phyloP scores from a whole-genome alignment of 2,888 invertebrate species.

The Pollenia griseotomentosa region DNA sequence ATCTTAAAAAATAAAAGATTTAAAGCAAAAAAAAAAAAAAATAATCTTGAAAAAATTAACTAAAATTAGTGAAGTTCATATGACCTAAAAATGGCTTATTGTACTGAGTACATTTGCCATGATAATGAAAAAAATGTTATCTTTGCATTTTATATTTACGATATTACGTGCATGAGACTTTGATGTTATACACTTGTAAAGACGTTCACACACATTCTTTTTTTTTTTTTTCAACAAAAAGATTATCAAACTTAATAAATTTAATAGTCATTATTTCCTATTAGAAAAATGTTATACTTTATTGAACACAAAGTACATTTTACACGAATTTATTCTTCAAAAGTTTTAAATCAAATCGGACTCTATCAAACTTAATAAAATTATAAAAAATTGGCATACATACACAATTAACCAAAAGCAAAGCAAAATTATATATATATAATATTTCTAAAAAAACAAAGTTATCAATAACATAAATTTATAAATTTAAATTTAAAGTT shows the following conservation, averaged over 20 bases:
- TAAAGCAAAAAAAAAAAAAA: not conserved
- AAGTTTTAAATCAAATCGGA: too few relatives aligned
- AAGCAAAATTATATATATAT: too few relatives aligned
- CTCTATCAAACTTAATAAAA: too few relatives aligned
- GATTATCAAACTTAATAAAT: constrained; percentile 65
- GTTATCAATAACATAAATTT: too few relatives aligned
- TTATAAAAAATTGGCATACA: too few relatives aligned
- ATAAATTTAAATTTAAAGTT: too few relatives aligned
- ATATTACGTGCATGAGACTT: constrained; percentile 38
- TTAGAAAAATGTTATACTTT: constrained; percentile 15
- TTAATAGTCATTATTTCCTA: constrained; percentile 68
- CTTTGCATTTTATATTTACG: constrained; percentile 21
- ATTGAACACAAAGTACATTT: not conserved
- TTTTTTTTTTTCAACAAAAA: constrained; percentile 15
- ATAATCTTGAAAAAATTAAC: not conserved
- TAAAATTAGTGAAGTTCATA: constrained; percentile 31
- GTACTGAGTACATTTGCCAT: not conserved
- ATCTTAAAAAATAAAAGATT: constrained; percentile 7
- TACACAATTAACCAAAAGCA: too few relatives aligned
- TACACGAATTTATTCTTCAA: too few relatives aligned
- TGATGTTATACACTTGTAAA: constrained; percentile 10
- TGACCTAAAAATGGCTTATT: constrained; percentile 34
- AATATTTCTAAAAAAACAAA: too few relatives aligned
- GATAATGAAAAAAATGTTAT: constrained; percentile 18
- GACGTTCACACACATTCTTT: constrained; percentile 7